These are phyloP conservation scores for Oncorhynchus keta DNA, from an alignment of 2,113 vertebrate genomes.

Conservation along the genomic window DNA sequence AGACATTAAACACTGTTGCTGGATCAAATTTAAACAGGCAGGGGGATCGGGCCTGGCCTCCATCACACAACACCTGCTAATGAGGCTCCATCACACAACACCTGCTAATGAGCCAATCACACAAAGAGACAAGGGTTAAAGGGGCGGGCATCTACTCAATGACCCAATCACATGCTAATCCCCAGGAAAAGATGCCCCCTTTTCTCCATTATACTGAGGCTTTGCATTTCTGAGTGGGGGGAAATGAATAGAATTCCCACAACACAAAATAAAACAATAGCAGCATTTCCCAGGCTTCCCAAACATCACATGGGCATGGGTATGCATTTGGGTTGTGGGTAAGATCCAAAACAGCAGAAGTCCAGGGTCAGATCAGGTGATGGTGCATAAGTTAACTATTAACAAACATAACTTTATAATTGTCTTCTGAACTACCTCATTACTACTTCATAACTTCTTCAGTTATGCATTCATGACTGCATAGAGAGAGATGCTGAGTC, in stretches of 20 bases:
- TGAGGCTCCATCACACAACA: slow-evolving; percentile 68
- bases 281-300: slow-evolving; percentile 26
- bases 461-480: background rate
- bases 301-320: slow-evolving; percentile 34
- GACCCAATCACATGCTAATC: slow-evolving; percentile 27
- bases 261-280: slow-evolving; percentile 23
- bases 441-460: too few species aligned
- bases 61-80: slow-evolving; percentile 72
- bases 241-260: slow-evolving; percentile 10
- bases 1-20: slow-evolving; percentile 60
- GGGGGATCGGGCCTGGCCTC: slow-evolving; percentile 45
- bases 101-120: slow-evolving; percentile 72
- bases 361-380: slow-evolving; percentile 27
- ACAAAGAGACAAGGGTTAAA: slow-evolving; percentile 47
- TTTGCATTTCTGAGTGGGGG: slow-evolving; percentile 45
- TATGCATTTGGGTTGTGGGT: background rate
- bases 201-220: slow-evolving; percentile 28
- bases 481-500: background rate
- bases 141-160: slow-evolving; percentile 26
- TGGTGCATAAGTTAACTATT: slow-evolving; percentile 20
- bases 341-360: slow-evolving; percentile 19
- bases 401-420: slow-evolving; percentile 18
- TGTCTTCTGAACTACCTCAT: slow-evolving; percentile 4
- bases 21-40: slow-evolving; percentile 47
- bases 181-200: slow-evolving; percentile 42